phyloP scores from a whole-genome alignment of 1,140 invertebrate species.

The Centruroides sculpturatus region DNA sequence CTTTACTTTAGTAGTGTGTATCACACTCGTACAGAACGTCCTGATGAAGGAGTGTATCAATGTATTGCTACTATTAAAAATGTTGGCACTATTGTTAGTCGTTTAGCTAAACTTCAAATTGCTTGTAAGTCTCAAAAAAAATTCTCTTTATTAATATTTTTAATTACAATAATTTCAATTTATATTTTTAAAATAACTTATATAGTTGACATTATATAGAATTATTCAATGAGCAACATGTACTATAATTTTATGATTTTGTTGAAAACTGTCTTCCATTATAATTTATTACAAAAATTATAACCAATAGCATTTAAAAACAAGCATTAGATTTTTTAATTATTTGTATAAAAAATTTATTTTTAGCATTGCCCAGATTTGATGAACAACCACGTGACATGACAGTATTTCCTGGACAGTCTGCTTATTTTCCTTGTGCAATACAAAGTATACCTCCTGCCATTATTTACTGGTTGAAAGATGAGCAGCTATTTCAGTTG shows the following conservation, averaged over 20 bases:
- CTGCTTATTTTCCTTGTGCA: constrained; percentile 43
- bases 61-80: constrained; percentile 53
- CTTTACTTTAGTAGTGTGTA: constrained; percentile 51
- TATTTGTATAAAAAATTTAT: background rate
- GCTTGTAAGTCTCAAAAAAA: constrained; percentile 44
- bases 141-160: no score
- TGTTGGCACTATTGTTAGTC: constrained; percentile 60
- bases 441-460: constrained; percentile 33
- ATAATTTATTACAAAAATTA: no score
- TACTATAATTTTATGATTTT: no score
- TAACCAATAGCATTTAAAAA: no score
- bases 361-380: constrained; percentile 42
- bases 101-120: constrained; percentile 52
- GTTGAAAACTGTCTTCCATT: no score
- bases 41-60: constrained; percentile 51
- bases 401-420: constrained; percentile 43
- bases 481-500: constrained; percentile 47
- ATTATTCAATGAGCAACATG: no score
- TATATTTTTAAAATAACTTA: no score
- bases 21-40: constrained; percentile 30
- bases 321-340: no score
- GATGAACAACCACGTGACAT: constrained; percentile 49
- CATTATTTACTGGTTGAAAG: constrained; percentile 61
- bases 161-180: no score
- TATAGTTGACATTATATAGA: no score